Base-by-base conservation (phyloP, 2,888 invertebrate genomes). In the Bellardia bayeri region DNA sequence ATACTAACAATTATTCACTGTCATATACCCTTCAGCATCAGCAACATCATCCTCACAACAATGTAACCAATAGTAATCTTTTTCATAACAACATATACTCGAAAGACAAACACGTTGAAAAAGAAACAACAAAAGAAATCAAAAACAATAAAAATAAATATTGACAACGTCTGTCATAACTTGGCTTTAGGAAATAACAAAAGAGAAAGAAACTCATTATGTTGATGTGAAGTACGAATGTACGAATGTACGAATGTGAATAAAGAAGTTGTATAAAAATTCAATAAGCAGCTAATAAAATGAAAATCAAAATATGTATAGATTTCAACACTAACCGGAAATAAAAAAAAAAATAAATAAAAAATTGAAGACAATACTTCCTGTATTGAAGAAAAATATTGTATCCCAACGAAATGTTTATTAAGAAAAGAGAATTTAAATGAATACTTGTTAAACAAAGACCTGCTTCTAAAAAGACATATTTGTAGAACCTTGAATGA, bases 81-180 rank as follows among this genome's bases (percentile, higher is more conserved):
- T 63, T 69, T 51, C 45, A 7, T 49, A 61, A 45, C 58, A 45
- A 42, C 30, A 30, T 40, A 45, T 7, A 49, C 30, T 7, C 30
- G 2, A 69, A 14, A 68, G 8, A 14, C 14, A 49, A 8, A 68
- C 23, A 23, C 16, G n/a, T 8, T 23, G 7, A 30, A 49, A 68
- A 49, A 33, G 33, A 64, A 68, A 49, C 42, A 30, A 66, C 37
- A 45, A 64, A 85, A 74, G 6, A 71, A 85, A 82, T 58, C 56
- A 58, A 72, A 72, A 66, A 68, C 66, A 71, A 79, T 56, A 69
- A 37, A 37, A 37, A 37, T 49, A 69, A 79, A 84, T 74, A 80
- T 54, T 75, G 63, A 80, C 68, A 82, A 72, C 66, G 58, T 71
- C 49, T 66, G 66, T 71, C 76, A 72, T 51, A 61, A 69, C 40